Conservation (phyloP, 2,797 vertebrate species). For the Chaetodon trifasciatus region DNA sequence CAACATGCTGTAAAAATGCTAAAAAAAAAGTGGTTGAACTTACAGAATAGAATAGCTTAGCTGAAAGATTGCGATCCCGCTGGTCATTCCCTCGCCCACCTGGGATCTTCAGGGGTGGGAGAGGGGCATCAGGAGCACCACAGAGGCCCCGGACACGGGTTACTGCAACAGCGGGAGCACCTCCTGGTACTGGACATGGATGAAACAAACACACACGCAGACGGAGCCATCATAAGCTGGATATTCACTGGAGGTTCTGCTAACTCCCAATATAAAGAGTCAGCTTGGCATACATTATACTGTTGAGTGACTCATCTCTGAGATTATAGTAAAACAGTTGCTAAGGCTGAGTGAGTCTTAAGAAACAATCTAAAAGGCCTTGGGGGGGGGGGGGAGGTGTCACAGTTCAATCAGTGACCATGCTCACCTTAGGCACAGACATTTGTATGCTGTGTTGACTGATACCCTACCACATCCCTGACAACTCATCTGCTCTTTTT, state of each 20-base stretch:
- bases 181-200: constrained; percentile 87
- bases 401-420: constrained; percentile 47
- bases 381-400: not conserved
- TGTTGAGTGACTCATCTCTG: constrained; percentile 10
- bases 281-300: not conserved
- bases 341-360: constrained; percentile 13
- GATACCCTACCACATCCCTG: not conserved
- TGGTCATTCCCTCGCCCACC: constrained; percentile 99
- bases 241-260: constrained; percentile 22
- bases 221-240: constrained; percentile 47
- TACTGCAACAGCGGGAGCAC: constrained; percentile 94
- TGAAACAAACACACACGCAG: constrained; percentile 31
- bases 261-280: constrained; percentile 12
- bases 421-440: not conserved
- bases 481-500: not conserved
- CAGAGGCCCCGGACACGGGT: constrained; percentile 99
- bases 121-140: constrained; percentile 99
- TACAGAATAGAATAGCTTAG: constrained; percentile 96
- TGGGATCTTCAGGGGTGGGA: constrained; percentile 99
- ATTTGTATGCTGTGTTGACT: not conserved
- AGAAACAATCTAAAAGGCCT: not conserved
- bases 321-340: constrained; percentile 51
- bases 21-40: constrained; percentile 74
- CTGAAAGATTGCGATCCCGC: constrained; percentile 99
- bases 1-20: not conserved